Evolutionary conservation across 2,797 vertebrate species (phyloP).

Genomic region (Gila robusta): DNA sequence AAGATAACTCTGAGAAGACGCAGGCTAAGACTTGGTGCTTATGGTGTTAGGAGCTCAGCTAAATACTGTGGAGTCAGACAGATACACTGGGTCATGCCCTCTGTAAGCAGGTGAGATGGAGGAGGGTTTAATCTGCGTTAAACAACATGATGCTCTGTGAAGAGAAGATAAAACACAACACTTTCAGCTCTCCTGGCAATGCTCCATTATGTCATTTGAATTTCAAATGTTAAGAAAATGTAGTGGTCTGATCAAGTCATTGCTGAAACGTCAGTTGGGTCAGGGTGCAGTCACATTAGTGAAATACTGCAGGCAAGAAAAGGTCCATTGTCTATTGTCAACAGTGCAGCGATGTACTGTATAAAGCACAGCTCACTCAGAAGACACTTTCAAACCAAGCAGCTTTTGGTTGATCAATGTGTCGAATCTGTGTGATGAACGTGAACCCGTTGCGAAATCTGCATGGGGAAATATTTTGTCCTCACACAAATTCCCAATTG

Average conservation of each 20-base stretch:
- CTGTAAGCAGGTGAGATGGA: background rate
- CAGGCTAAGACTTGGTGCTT: background rate
- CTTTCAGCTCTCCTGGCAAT: background rate
- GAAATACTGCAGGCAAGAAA: background rate
- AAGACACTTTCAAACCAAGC: background rate
- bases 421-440: background rate
- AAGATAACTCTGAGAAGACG: background rate
- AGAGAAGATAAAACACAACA: background rate
- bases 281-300: background rate
- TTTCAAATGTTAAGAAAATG: conserved; percentile 4
- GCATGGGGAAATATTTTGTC: no score
- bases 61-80: background rate
- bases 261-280: background rate
- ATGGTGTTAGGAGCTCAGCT: background rate
- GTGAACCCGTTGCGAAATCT: background rate
- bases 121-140: background rate
- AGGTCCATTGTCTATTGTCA: background rate
- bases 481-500: background rate
- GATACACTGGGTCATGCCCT: background rate
- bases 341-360: background rate
- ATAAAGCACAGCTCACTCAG: background rate
- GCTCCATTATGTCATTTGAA: background rate
- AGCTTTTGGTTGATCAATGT: background rate
- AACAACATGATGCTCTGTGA: background rate
- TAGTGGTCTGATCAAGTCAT: background rate